These are phyloP conservation scores for Alligator mississippiensis DNA, from an alignment of 2,113 vertebrate species.

Conservation along the genomic window DNA sequence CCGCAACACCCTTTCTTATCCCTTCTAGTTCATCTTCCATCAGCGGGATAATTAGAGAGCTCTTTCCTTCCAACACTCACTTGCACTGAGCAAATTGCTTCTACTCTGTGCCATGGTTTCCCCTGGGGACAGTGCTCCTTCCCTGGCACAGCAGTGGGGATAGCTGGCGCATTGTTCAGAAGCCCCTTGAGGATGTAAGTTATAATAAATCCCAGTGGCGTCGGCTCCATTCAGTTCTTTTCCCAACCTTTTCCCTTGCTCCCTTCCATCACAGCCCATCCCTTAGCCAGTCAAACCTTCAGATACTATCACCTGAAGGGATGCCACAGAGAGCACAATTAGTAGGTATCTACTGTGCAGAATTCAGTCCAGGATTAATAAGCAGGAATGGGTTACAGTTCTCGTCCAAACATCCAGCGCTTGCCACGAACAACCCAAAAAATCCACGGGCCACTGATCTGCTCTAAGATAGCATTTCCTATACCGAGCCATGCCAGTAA, in stretches of 20 bases:
- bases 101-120: neutral
- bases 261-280: rapidly evolving
- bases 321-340: neutral
- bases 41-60: neutral
- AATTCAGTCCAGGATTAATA: neutral
- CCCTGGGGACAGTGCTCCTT: neutral
- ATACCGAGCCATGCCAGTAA: neutral
- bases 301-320: neutral
- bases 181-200: rapidly evolving
- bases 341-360: neutral
- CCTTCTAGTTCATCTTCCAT: neutral
- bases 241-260: rapidly evolving
- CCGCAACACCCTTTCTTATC: neutral
- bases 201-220: neutral
- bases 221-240: neutral
- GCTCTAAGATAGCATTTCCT: neutral
- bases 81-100: no score
- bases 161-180: neutral
- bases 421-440: neutral
- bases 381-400: neutral
- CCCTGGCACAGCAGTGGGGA: rapidly evolving
- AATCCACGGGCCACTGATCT: neutral
- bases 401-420: neutral
- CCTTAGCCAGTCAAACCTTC: neutral
- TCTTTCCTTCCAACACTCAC: neutral